Base-by-base conservation (phyloP, 92 coral and sea anemone species). In the Desmophyllum pertusum region DNA sequence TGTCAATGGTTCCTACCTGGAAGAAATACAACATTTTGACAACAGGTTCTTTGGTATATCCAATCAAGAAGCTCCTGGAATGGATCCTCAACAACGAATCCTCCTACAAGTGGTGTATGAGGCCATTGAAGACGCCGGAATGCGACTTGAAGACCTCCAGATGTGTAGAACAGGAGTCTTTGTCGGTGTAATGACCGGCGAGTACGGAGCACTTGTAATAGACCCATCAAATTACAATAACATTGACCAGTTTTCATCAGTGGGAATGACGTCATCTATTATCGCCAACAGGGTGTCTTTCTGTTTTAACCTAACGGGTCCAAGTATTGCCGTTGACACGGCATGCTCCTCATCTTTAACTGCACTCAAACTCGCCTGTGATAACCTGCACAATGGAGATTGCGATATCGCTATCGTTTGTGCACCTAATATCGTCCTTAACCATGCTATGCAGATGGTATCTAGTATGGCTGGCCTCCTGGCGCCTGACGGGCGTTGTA, bases 301-400 rank as follows among this genome's bases (percentile, higher is more conserved):
- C 74, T 87, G 91, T 48, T 77, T 94, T 40, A 89, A 94, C 68
- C 77, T 94, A 13, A 94, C 93, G 0, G 98, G 98, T 4, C 98
- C 98, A 39, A 94, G 98, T 62, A 31, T 94, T 36, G 85, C 92
- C 17, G 95, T 94, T 18, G 95, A 94, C 45, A 92, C 98, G 0
- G 98, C 98, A 3, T 94, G 98, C 73, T 94, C 98, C 0, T 94
- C 98, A 8, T 94, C 98, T n/a, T 71, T 94, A 40, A 90, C 89
- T 23, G 98, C 98, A 10, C 90, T 94, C 37, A 90, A 88, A 61
- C 69, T 94, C 45, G 98, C 98, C 30, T 55, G 70, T 52, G 90
- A 84, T 21, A 87, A 81, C 80, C 85, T 94, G 7, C 87, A 80
- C 40, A 81, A 68, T 10, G 84, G 77, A 7, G 91, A 88, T 6